Conservation (phyloP, 2,797 vertebrate species). For the Schizopygopsis malacanthus region DNA sequence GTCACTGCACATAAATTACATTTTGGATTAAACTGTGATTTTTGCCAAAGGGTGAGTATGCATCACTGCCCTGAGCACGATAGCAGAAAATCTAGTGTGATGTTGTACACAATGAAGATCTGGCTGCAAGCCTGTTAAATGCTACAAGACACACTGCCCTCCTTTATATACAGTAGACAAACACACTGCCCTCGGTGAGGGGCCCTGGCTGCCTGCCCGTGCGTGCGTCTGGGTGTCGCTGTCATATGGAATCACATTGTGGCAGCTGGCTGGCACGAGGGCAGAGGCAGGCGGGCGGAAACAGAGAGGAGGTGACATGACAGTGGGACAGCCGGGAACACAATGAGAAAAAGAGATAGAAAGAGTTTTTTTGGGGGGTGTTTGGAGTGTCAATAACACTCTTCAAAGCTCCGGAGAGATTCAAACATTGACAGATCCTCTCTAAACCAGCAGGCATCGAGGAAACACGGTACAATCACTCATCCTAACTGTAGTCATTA, state of each 20-base stretch:
- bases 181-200: slow-evolving; percentile 54
- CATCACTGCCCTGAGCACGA: not conserved
- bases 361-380: slow-evolving; percentile 17
- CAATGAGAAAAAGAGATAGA: slow-evolving; percentile 63
- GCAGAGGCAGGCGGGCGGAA: slow-evolving; percentile 65
- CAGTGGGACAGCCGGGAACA: slow-evolving; percentile 70
- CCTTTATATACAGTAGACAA: slow-evolving; percentile 20
- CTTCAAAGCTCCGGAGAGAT: not conserved
- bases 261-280: slow-evolving; percentile 57
- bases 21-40: not conserved
- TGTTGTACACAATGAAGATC: slow-evolving; percentile 17
- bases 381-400: slow-evolving; percentile 14
- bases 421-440: slow-evolving; percentile 60
- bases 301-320: slow-evolving; percentile 74
- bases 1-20: not conserved
- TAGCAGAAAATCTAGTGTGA: slow-evolving; percentile 13
- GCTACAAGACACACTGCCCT: slow-evolving; percentile 40
- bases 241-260: slow-evolving; percentile 72
- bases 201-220: slow-evolving; percentile 65
- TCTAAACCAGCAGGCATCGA: slow-evolving; percentile 48
- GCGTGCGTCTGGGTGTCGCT: slow-evolving; percentile 72
- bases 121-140: slow-evolving; percentile 35
- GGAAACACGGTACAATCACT: slow-evolving; percentile 30
- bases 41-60: not conserved
- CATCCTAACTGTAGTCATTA: not conserved